phyloP scores from a whole-genome alignment of 2,113 vertebrate genomes.

The Centropus bengalensis region DNA sequence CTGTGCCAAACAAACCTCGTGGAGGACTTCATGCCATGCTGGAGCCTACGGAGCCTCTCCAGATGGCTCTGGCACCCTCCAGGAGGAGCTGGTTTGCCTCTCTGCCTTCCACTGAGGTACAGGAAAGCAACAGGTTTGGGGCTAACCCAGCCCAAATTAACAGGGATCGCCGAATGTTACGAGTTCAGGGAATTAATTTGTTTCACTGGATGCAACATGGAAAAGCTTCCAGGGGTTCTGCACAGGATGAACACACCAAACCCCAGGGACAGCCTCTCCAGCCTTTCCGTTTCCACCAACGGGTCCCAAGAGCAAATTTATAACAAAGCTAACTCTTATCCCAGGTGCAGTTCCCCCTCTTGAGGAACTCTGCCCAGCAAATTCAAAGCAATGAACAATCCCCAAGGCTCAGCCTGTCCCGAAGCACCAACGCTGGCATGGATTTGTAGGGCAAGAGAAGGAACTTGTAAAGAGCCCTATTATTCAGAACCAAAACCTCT shows the following conservation, averaged over 20 bases:
- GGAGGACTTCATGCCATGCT: not conserved
- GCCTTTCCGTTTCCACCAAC: not conserved
- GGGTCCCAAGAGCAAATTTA: not conserved
- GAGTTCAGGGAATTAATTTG: not conserved
- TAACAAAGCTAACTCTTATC: not conserved
- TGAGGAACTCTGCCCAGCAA: not conserved
- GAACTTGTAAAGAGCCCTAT: not conserved
- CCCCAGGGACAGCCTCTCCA: not conserved
- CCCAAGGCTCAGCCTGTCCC: not conserved
- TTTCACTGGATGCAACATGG: fast-evolving
- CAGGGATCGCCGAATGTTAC: not conserved
- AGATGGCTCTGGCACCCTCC: not conserved
- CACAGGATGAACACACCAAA: fast-evolving
- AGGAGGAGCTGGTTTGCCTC: not conserved
- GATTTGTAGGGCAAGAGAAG: not conserved
- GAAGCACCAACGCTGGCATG: not conserved
- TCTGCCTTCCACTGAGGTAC: not conserved
- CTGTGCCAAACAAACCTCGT: not conserved
- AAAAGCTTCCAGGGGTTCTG: not conserved
- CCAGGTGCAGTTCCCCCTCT: not conserved
- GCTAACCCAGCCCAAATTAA: not conserved
- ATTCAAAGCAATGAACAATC: not conserved
- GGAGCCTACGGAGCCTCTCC: not conserved
- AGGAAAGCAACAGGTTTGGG: not conserved
- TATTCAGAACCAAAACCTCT: not conserved